These are phyloP conservation scores for Epinephelus awoara DNA, from an alignment of 2,797 vertebrate species.

Conservation along the genomic window DNA sequence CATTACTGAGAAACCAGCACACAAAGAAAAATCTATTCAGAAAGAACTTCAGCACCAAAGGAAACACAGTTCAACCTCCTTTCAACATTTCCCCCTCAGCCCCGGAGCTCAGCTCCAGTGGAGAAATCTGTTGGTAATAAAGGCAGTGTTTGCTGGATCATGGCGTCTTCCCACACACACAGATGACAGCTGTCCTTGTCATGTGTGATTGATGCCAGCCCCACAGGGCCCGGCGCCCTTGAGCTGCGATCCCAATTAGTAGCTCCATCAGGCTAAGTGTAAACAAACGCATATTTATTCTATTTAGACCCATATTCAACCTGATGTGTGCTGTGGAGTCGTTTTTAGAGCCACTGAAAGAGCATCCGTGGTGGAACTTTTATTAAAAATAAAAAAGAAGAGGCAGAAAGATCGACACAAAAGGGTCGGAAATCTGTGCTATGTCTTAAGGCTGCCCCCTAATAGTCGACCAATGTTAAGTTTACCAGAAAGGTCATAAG, in stretches of 20 bases:
- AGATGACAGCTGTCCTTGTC: slow-evolving; percentile 65
- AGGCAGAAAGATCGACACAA: neutral
- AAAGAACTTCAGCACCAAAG: neutral
- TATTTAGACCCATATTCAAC: slow-evolving; percentile 26
- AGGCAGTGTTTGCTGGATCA: slow-evolving; percentile 30
- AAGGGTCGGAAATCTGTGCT: neutral
- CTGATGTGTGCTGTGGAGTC: neutral
- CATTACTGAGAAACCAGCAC: neutral
- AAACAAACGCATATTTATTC: slow-evolving; percentile 56
- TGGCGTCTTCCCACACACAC: slow-evolving; percentile 50
- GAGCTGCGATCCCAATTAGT: slow-evolving; percentile 64
- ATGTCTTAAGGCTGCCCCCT: no score
- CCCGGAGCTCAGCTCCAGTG: slow-evolving; percentile 33
- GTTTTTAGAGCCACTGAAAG: neutral
- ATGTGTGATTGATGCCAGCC: slow-evolving; percentile 63
- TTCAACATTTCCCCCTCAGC: slow-evolving; percentile 17
- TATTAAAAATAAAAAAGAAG: neutral
- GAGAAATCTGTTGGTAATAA: slow-evolving; percentile 63
- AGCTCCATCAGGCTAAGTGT: slow-evolving; percentile 41
- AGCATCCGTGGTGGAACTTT: neutral
- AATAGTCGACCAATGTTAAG: no score
- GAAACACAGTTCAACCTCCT: slow-evolving; percentile 24
- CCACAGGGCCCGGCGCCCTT: slow-evolving; percentile 33
- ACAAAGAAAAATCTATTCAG: slow-evolving; percentile 1
- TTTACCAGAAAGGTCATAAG: no score